Evolutionary conservation across 2,797 vertebrate genomes (phyloP).

Genomic region (Amazona finschi): DNA sequence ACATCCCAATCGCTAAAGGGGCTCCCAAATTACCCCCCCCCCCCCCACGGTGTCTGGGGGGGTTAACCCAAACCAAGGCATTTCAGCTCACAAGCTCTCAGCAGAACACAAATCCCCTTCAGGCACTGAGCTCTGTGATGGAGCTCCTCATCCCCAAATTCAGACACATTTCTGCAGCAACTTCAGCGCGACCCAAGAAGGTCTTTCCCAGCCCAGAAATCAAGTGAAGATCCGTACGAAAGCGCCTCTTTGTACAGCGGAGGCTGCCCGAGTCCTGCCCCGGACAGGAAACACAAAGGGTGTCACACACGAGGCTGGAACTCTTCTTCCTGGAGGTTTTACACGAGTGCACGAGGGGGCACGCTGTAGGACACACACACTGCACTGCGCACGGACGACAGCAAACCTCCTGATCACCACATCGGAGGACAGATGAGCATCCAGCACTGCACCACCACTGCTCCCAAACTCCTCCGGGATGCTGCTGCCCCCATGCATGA

Average conservation of each 20-base stretch:
- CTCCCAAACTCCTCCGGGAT: fast-evolving
- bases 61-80: neutral
- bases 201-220: neutral
- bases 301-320: neutral
- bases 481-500: fast-evolving
- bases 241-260: neutral
- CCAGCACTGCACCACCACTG: fast-evolving
- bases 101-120: neutral
- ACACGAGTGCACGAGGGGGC: neutral
- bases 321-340: neutral
- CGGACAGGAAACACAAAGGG: neutral
- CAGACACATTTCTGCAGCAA: neutral
- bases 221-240: neutral
- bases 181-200: neutral
- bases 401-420: neutral
- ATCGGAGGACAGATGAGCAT: neutral
- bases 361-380: fast-evolving
- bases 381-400: fast-evolving
- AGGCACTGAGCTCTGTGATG: neutral
- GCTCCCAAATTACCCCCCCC: neutral
- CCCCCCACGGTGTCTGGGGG: fast-evolving
- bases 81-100: neutral
- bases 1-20: neutral
- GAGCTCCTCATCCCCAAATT: neutral
- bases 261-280: neutral